These are phyloP conservation scores for Piprites chloris DNA, from an alignment of 2,113 vertebrate genomes.

Conservation along the genomic window DNA sequence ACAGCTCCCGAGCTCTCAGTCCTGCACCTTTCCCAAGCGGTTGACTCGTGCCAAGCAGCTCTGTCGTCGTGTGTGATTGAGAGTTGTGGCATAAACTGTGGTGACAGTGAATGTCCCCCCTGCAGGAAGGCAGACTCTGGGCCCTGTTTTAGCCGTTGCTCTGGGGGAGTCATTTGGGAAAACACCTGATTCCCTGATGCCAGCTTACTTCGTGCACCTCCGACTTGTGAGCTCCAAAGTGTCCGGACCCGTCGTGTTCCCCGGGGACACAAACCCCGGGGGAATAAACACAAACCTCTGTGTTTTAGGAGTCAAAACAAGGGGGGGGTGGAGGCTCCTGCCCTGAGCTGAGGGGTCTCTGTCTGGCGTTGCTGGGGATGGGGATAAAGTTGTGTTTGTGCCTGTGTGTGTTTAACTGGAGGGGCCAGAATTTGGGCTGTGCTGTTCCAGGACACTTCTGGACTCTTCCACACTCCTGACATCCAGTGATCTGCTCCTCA, in stretches of 20 bases:
- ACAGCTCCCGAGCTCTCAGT: fast-evolving
- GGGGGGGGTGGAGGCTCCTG: neutral
- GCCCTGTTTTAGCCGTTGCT: neutral
- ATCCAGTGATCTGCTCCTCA: fast-evolving
- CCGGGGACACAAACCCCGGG: fast-evolving
- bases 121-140: fast-evolving
- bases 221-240: neutral
- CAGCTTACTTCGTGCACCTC: fast-evolving
- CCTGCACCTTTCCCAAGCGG: fast-evolving
- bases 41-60: neutral
- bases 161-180: neutral
- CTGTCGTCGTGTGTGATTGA: fast-evolving
- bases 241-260: neutral
- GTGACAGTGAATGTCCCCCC: fast-evolving
- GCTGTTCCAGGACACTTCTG: neutral
- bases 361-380: neutral
- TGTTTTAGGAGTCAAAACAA: neutral
- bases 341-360: no score
- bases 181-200: neutral
- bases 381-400: fast-evolving
- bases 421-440: neutral
- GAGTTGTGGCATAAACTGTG: fast-evolving
- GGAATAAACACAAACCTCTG: neutral
- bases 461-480: neutral
- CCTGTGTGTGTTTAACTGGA: fast-evolving